Percentiles rank a stretch among this genome's conserved stretches.
phyloP scores from a whole-genome alignment of 1,140 invertebrate species.

The Bemisia tabaci region DNA sequence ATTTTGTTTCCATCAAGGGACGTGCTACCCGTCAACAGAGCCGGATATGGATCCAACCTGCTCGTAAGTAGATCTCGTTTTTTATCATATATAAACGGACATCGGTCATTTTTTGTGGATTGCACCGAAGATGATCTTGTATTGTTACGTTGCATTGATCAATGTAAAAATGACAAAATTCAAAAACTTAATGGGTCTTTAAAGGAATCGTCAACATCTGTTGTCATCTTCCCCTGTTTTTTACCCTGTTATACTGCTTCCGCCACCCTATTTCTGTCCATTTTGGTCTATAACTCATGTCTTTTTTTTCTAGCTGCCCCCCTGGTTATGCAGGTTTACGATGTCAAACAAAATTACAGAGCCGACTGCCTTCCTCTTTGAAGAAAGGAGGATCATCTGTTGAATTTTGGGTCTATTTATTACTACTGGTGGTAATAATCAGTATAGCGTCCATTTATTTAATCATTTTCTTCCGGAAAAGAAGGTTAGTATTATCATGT shows the following conservation, averaged over 20 bases:
- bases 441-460: neutral
- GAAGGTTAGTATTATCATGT: neutral
- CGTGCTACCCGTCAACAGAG: slow-evolving; percentile 19
- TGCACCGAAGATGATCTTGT: too few relatives aligned
- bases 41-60: slow-evolving; percentile 27
- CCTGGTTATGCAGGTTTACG: slow-evolving; percentile 26
- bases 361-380: neutral
- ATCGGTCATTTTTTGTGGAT: too few relatives aligned
- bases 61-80: slow-evolving; percentile 30
- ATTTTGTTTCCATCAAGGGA: neutral
- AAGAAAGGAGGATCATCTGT: neutral
- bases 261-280: neutral
- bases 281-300: slow-evolving; percentile 5
- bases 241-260: too few relatives aligned
- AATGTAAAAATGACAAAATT: too few relatives aligned
- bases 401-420: neutral
- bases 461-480: neutral
- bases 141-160: too few relatives aligned
- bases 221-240: too few relatives aligned
- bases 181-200: too few relatives aligned
- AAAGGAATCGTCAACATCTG: too few relatives aligned
- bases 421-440: neutral
- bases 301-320: slow-evolving; percentile 31
- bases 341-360: slow-evolving; percentile 23
- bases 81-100: too few relatives aligned